Percentiles rank a stretch among this genome's conserved stretches.
Conservation (phyloP, 2,113 vertebrate species). For the Pardalotus punctatus region DNA sequence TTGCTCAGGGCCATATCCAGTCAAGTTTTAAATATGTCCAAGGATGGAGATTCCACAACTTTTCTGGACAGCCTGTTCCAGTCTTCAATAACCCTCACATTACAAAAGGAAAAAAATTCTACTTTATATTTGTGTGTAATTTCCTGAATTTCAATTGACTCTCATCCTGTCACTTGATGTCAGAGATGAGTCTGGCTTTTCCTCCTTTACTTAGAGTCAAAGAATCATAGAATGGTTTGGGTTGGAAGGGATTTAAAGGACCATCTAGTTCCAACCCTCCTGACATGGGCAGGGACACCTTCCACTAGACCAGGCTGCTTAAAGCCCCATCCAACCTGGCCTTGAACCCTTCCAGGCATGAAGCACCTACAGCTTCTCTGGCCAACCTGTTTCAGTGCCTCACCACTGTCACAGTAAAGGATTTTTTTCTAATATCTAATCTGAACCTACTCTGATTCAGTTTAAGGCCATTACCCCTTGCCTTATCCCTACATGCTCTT, state of each 20-base stretch:
- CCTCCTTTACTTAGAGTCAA: neutral
- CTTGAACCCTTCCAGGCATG: neutral
- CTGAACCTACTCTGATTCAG: neutral
- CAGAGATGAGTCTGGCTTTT: neutral
- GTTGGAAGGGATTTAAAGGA: neutral
- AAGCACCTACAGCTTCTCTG: neutral
- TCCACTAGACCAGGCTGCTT: neutral
- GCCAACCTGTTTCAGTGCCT: neutral
- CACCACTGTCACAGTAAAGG: neutral
- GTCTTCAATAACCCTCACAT: neutral
- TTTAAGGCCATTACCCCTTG: neutral
- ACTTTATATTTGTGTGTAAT: neutral
- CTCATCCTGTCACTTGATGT: neutral
- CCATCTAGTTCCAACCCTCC: neutral
- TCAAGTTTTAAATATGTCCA: neutral
- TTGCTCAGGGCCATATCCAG: neutral
- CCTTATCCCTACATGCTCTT: neutral
- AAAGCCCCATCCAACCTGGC: neutral
- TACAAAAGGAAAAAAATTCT: neutral
- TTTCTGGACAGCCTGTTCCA: neutral
- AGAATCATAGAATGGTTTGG: neutral
- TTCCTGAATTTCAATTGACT: neutral
- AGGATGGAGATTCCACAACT: neutral
- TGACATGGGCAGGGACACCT: rapidly evolving
- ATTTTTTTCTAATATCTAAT: neutral